These are phyloP conservation scores for Merodon equestris DNA, from an alignment of 2,888 invertebrate species.

Conservation along the genomic window DNA sequence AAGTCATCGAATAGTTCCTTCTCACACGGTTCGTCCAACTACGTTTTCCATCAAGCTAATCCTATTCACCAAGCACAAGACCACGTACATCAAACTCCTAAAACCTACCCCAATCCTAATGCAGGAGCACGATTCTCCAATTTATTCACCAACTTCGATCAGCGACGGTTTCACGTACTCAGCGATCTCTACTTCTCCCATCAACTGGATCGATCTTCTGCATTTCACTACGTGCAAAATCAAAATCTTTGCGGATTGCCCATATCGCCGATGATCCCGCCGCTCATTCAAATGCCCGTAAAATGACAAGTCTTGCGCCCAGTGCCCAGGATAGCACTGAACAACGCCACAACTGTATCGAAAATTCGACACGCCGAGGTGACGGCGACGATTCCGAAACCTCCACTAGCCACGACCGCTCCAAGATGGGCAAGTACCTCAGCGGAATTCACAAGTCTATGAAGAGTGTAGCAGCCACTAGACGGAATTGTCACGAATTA, in stretches of 20 bases:
- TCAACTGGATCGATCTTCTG: slow-evolving; percentile 76
- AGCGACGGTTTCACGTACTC: slow-evolving; percentile 76
- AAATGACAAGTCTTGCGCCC: slow-evolving; percentile 79
- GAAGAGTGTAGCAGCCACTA: background rate
- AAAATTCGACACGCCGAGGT: background rate
- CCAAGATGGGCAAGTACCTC: slow-evolving; percentile 29
- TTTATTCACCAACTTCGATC: slow-evolving; percentile 72
- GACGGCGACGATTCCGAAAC: slow-evolving; percentile 6
- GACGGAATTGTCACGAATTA: background rate
- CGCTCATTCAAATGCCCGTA: slow-evolving; percentile 71
- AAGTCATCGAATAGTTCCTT: slow-evolving; percentile 27
- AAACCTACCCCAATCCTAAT: slow-evolving; percentile 39
- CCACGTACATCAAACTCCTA: slow-evolving; percentile 47
- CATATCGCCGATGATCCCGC: slow-evolving; percentile 55
- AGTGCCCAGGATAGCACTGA: slow-evolving; percentile 76
- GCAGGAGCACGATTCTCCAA: slow-evolving; percentile 71
- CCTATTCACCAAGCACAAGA: slow-evolving; percentile 24
- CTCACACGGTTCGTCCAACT: slow-evolving; percentile 36
- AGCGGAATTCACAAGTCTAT: slow-evolving; percentile 51
- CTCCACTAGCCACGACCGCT: slow-evolving; percentile 4
- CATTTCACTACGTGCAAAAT: slow-evolving; percentile 78
- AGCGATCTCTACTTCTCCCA: slow-evolving; percentile 77
- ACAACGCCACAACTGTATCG: slow-evolving; percentile 49
- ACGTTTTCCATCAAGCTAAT: slow-evolving; percentile 39
- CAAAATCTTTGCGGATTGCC: slow-evolving; percentile 71